A percentile compares a stretch with the other conserved stretches of the same genome.
Evolutionary conservation across 2,113 vertebrate species (phyloP).

Genomic region (Glaucidium brasilianum): DNA sequence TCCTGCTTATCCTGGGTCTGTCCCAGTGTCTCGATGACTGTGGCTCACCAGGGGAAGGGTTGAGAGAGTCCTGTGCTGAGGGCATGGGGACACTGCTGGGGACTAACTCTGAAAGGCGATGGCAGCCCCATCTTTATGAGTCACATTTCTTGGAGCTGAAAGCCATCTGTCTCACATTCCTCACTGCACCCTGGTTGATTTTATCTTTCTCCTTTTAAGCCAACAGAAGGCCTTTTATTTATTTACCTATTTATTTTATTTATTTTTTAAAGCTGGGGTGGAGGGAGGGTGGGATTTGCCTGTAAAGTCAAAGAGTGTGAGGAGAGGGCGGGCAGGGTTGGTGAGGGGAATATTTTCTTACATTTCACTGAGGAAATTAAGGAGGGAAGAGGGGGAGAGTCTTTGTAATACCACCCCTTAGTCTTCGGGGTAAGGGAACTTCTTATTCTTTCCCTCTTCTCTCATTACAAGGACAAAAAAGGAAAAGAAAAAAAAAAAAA

Average conservation of each 20-base stretch:
- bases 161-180: constrained; percentile 46
- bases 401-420: constrained; percentile 29
- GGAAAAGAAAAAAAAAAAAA: neutral
- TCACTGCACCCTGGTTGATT: constrained; percentile 44
- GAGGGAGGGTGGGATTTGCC: constrained; percentile 42
- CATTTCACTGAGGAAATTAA: constrained; percentile 62
- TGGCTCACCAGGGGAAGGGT: constrained; percentile 12
- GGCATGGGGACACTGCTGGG: neutral
- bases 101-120: constrained; percentile 57
- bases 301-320: constrained; percentile 65
- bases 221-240: constrained; percentile 72
- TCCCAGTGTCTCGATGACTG: constrained; percentile 7
- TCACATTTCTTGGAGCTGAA: constrained; percentile 63
- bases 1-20: constrained; percentile 24
- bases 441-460: constrained; percentile 67
- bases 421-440: neutral
- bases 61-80: constrained; percentile 32
- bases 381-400: constrained; percentile 53
- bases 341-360: constrained; percentile 52
- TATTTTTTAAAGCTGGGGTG: constrained; percentile 66
- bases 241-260: constrained; percentile 46
- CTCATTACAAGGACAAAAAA: constrained; percentile 52
- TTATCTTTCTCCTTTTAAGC: constrained; percentile 72
- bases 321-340: constrained; percentile 32
- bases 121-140: constrained; percentile 58